phyloP scores from a whole-genome alignment of 1,140 invertebrate genomes.

The Pogonomyrmex barbatus region DNA sequence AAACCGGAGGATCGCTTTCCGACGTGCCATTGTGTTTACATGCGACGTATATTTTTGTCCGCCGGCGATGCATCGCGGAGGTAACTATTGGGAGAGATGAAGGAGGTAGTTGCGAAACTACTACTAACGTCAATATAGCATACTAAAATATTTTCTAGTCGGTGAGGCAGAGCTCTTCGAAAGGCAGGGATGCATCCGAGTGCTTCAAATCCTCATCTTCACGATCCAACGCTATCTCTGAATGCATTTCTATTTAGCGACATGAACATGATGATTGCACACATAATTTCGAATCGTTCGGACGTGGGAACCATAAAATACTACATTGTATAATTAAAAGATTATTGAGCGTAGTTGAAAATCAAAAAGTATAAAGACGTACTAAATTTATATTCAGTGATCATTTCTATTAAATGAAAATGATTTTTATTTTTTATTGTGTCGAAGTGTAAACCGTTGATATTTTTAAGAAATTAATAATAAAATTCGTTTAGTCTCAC shows the following conservation, averaged over 20 bases:
- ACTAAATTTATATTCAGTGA: background rate
- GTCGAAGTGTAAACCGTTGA: background rate
- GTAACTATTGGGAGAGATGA: background rate
- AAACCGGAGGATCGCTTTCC: conserved; percentile 69
- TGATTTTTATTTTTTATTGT: background rate
- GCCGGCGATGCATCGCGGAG: conserved; percentile 22
- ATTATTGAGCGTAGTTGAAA: background rate
- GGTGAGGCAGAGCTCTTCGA: background rate
- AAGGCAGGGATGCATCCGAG: background rate
- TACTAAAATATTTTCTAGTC: conserved; percentile 67
- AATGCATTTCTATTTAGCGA: conserved; percentile 38
- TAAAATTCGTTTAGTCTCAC: background rate
- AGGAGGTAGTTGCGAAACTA: conserved; percentile 60
- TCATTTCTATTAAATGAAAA: background rate
- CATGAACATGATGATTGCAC: conserved; percentile 20
- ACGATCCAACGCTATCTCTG: conserved; percentile 48
- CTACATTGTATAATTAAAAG: conserved; percentile 26
- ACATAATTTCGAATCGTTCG: conserved; percentile 44
- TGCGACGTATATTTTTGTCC: conserved; percentile 57
- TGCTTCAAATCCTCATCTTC: conserved; percentile 10
- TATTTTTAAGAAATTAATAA: background rate
- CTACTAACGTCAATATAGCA: conserved; percentile 32
- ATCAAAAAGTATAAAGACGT: background rate
- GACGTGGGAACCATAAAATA: background rate
- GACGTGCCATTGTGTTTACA: conserved; percentile 63